Evolutionary conservation across 2,113 vertebrate species (phyloP).

Genomic region (Lagenorhynchus albirostris): DNA sequence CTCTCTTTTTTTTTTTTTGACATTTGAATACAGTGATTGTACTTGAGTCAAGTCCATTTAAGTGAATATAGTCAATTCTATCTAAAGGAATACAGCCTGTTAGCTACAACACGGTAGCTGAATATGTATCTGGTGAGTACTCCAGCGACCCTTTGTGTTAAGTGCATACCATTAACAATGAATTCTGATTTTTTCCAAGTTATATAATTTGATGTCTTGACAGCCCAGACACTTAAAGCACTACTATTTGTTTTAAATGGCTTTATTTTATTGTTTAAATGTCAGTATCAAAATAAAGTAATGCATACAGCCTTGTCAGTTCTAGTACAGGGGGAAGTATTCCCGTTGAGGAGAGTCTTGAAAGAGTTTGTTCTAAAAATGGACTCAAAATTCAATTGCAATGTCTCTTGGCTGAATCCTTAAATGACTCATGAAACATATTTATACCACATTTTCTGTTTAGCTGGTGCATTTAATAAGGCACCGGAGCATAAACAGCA

Average conservation of each 20-base stretch:
- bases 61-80: constrained; percentile 84
- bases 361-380: constrained; percentile 83
- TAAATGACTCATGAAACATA: constrained; percentile 82
- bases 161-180: constrained; percentile 88
- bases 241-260: constrained; percentile 88
- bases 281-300: constrained; percentile 88
- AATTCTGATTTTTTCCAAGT: constrained; percentile 86
- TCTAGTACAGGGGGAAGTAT: constrained; percentile 63
- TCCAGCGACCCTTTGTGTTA: constrained; percentile 84
- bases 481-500: constrained; percentile 65
- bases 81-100: constrained; percentile 83
- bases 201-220: constrained; percentile 88
- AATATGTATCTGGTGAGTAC: constrained; percentile 80
- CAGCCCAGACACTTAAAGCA: constrained; percentile 85
- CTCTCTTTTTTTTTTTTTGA: constrained; percentile 83
- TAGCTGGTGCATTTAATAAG: constrained; percentile 74
- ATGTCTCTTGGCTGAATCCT: constrained; percentile 75
- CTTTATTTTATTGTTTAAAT: constrained; percentile 90
- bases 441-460: constrained; percentile 78
- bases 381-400: constrained; percentile 80
- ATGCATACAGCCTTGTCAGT: constrained; percentile 81
- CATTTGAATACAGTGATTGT: constrained; percentile 91
- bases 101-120: constrained; percentile 78
- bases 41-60: constrained; percentile 88
- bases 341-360: constrained; percentile 66